Evolutionary conservation across 2,113 vertebrate species (phyloP).

Genomic region (Alouatta palliata): DNA sequence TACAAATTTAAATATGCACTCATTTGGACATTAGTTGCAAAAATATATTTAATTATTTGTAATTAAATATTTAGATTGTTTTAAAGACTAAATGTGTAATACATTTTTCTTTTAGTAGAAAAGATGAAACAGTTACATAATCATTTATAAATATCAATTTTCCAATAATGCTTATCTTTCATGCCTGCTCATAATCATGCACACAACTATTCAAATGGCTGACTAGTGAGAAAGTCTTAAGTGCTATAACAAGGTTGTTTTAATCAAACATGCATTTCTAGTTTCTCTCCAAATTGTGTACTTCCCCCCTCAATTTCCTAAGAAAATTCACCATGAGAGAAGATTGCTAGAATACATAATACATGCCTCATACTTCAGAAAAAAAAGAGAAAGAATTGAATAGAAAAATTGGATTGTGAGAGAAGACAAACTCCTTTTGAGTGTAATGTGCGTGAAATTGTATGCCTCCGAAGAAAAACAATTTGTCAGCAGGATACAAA

Average conservation of each 20-base stretch:
- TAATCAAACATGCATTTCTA: constrained; percentile 50
- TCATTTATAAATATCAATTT: constrained; percentile 29
- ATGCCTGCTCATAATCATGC: not conserved
- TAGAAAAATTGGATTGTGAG: constrained; percentile 37
- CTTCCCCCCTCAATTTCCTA: not conserved
- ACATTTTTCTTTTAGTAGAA: not conserved
- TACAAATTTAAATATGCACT: not conserved
- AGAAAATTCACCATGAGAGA: not conserved
- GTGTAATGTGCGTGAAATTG: constrained; percentile 62
- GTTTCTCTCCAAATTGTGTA: not conserved
- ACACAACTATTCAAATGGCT: not conserved
- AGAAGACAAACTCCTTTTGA: constrained; percentile 53
- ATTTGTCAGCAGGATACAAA: constrained; percentile 76
- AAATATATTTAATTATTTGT: not conserved
- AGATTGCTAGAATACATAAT: constrained; percentile 42
- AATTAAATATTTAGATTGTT: not conserved
- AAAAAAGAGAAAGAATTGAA: constrained; percentile 25
- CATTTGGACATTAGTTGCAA: not conserved
- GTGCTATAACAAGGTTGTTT: not conserved
- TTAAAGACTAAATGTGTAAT: not conserved
- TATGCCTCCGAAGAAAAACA: constrained; percentile 68
- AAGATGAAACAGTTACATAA: not conserved
- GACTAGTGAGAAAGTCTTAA: constrained; percentile 29
- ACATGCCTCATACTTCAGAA: constrained; percentile 32
- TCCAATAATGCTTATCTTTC: not conserved